These are phyloP conservation scores for Anneissia japonica DNA, from an alignment of 35 echinoderm and acorn worm genomes.

Conservation along the genomic window DNA sequence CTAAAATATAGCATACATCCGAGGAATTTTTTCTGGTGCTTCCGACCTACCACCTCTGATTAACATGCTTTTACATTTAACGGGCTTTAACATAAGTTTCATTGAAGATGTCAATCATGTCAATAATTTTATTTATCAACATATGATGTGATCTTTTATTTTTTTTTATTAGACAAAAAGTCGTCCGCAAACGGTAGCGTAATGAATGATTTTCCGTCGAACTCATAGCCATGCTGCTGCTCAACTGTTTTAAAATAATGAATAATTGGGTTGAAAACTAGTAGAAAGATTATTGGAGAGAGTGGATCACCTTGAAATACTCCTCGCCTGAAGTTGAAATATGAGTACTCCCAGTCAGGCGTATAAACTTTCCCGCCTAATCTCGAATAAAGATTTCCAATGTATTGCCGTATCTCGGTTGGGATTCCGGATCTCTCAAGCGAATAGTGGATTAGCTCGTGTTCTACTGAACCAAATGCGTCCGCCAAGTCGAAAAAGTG, in stretches of 20 bases:
- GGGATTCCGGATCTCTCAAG: neutral
- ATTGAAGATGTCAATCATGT: no score
- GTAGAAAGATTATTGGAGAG: constrained; percentile 14
- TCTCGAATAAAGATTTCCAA: neutral
- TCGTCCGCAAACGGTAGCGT: no score
- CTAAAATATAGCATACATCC: neutral
- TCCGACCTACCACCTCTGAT: no score
- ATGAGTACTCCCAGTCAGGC: neutral
- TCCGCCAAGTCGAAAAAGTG: constrained; percentile 14
- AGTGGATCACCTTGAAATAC: constrained; percentile 19
- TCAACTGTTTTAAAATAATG: no score
- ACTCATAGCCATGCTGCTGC: no score
- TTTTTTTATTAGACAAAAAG: no score
- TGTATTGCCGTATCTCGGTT: neutral
- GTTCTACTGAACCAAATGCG: constrained; percentile 22
- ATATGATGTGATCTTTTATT: no score
- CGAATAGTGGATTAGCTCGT: neutral
- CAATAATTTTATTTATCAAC: no score
- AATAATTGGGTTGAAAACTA: no score
- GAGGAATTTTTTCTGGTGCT: constrained; percentile 20
- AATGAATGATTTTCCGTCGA: no score
- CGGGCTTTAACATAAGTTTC: no score
- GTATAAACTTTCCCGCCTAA: constrained; percentile 1
- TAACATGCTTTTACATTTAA: no score
- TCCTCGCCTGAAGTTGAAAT: neutral